Evolutionary conservation across 2,113 vertebrate species (phyloP).

Genomic region (Cavia aperea): DNA sequence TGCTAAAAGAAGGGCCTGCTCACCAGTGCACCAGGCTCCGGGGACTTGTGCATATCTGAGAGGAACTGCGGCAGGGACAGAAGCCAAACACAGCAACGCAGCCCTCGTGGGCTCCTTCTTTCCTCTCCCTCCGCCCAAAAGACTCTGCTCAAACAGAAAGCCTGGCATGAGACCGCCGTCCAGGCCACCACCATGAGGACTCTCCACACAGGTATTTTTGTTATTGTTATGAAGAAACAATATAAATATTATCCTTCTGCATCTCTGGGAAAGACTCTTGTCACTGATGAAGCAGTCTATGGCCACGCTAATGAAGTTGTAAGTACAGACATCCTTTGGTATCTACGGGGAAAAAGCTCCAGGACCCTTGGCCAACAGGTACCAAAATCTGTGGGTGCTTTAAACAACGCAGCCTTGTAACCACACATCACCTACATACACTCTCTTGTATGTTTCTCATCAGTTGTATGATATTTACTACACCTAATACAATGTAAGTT

Average conservation of each 20-base stretch:
- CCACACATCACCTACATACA: background rate
- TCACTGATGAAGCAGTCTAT: background rate
- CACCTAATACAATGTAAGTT: background rate
- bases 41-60: accelerated
- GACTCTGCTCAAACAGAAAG: background rate
- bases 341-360: background rate
- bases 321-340: background rate
- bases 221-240: background rate
- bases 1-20: background rate
- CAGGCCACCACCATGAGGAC: background rate
- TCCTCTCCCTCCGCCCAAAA: background rate
- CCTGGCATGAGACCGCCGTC: background rate
- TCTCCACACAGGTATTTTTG: background rate
- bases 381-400: background rate
- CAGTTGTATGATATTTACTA: background rate
- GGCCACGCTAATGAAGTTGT: background rate
- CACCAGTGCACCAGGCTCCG: background rate
- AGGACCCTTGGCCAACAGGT: background rate
- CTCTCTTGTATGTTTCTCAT: background rate
- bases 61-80: background rate
- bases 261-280: background rate
- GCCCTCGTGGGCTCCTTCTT: background rate
- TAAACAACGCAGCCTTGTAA: background rate
- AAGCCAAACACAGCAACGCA: background rate
- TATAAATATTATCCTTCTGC: background rate